Percentiles rank a stretch among this genome's conserved stretches.
Evolutionary conservation across 2,113 vertebrate species (phyloP).

Genomic region (Serilophus lunatus): DNA sequence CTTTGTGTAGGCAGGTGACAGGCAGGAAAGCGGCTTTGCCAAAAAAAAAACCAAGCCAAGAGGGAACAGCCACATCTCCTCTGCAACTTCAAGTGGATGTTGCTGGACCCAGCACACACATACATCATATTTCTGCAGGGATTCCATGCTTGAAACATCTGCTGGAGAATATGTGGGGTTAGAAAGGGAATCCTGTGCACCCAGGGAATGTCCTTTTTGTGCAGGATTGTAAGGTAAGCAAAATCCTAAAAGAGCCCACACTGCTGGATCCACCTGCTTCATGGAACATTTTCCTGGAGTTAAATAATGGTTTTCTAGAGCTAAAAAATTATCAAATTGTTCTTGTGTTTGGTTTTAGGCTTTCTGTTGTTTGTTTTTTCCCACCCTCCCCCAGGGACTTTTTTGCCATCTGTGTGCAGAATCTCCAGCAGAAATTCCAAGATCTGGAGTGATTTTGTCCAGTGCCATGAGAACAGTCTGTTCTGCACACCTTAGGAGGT

Average conservation of each 20-base stretch:
- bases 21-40: background rate
- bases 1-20: background rate
- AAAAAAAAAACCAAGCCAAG: background rate
- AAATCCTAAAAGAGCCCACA: background rate
- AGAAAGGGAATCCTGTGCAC: background rate
- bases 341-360: too few relatives aligned
- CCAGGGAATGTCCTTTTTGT: rapidly evolving
- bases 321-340: background rate
- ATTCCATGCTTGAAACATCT: rapidly evolving
- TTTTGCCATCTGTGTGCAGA: background rate
- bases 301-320: background rate
- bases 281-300: background rate
- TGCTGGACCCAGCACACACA: rapidly evolving
- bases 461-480: background rate
- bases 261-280: background rate
- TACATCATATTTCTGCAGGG: background rate
- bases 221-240: background rate
- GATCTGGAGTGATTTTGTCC: background rate
- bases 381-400: background rate
- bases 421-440: background rate
- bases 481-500: background rate
- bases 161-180: background rate
- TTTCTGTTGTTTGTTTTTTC: too few relatives aligned
- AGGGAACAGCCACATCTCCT: background rate
- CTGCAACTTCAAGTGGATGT: background rate